Base-by-base conservation (phyloP, 2,113 vertebrate genomes). In the Oncorhynchus clarkii region DNA sequence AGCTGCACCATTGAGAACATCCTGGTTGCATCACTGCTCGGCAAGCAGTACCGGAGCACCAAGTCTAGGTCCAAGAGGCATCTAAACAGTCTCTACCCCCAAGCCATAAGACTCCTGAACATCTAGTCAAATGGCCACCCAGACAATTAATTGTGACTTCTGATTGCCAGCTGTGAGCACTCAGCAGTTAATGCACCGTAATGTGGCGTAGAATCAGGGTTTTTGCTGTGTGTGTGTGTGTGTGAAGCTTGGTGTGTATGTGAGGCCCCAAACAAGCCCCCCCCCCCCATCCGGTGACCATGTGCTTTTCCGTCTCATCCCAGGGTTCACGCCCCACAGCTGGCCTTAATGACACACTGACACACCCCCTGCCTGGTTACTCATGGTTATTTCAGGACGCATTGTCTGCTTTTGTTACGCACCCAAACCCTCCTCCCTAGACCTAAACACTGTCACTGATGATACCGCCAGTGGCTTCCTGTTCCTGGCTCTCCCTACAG, bases 321-420 rank as follows among this genome's bases (percentile, higher is more conserved):
- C 72, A 20, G 20, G 77, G 57, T 77, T 76, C 75, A 81, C 67
- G 8, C 49, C 86, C 75, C 78, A 67, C 88, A 85, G 88, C 88
- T 89, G 88, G 75, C 87, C 85, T 85, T 85, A 89, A 88, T 89
- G 79, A 86, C 86, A 88, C 67, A 80, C 24, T 34, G 72, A 76
- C 78, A 78, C 80, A 72, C 71, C 67, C 49, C 80, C 68, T 29
- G 51, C 71, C 60, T 54, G 16, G 51, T 5, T 54, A 14, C 31
- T 68, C 67, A 3, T 54, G 65, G 67, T 82, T 79, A 87, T 84
- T 88, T 85, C 62, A 59, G 82, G 69, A 83, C 34, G 70, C 65
- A 67, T 54, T 27, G n/a, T 74, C 62, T 68, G 75, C 34, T 14
- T 16, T 18, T 1, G 18, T 62, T 70, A 7, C 16, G 51, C 68